Conservation (phyloP, 2,113 vertebrate genomes). For the Xiphophorus hellerii region DNA sequence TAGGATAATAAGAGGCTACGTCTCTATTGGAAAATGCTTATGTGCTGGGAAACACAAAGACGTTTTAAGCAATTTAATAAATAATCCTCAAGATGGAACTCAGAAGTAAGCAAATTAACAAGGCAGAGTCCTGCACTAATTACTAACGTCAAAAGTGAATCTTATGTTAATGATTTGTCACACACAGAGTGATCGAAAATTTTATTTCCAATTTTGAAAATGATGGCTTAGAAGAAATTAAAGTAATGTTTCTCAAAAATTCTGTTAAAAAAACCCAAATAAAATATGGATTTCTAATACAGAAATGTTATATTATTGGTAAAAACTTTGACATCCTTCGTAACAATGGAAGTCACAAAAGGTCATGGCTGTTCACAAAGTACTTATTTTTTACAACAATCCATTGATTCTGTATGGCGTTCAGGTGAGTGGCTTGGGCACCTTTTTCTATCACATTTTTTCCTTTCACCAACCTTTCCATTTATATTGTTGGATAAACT, state of each 20-base stretch:
- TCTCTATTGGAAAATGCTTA: slow-evolving; percentile 23
- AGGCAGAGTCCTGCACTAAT: neutral
- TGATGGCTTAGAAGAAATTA: neutral
- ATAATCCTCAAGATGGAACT: slow-evolving; percentile 32
- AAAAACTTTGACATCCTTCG: too few relatives aligned
- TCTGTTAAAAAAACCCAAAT: too few relatives aligned
- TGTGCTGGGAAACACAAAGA: slow-evolving; percentile 35
- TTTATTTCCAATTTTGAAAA: neutral
- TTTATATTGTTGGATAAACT: too few relatives aligned
- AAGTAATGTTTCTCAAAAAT: neutral
- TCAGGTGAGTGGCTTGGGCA: too few relatives aligned
- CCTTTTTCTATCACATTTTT: too few relatives aligned
- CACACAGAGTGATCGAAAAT: neutral
- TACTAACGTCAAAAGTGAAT: neutral
- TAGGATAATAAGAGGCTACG: slow-evolving; percentile 9
- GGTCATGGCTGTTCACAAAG: neutral
- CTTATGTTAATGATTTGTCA: neutral
- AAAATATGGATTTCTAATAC: neutral
- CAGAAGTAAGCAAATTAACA: slow-evolving; percentile 35
- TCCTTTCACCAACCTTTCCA: too few relatives aligned
- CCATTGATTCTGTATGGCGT: too few relatives aligned
- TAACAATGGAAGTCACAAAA: too few relatives aligned
- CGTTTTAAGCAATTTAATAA: slow-evolving; percentile 47
- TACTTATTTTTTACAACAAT: neutral
- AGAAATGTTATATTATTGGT: neutral